These are phyloP conservation scores for Gadopsis marmoratus DNA, from an alignment of 2,797 vertebrate species.

Conservation along the genomic window DNA sequence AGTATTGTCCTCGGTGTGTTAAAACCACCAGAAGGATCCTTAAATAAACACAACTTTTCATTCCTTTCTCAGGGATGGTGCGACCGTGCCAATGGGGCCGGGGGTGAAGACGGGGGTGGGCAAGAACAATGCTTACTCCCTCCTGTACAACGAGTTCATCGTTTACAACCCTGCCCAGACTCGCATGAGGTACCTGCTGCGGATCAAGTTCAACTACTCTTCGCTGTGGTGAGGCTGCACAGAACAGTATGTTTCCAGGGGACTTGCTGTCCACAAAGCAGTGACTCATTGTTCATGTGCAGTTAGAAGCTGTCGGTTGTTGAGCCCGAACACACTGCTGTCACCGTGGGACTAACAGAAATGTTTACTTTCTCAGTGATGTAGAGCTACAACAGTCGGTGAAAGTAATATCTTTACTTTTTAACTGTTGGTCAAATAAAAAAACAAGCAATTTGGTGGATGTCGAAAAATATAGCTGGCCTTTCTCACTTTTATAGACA, in stretches of 20 bases:
- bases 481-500: background rate
- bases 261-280: background rate
- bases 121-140: slow-evolving; percentile 83
- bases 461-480: background rate
- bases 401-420: background rate
- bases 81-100: slow-evolving; percentile 89
- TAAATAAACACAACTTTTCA: no score
- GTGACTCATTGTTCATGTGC: background rate
- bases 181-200: slow-evolving; percentile 91
- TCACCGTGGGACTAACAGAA: background rate
- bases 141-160: slow-evolving; percentile 94
- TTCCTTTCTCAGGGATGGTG: slow-evolving; percentile 80
- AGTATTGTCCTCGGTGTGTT: background rate
- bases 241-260: background rate
- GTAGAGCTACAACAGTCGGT: background rate
- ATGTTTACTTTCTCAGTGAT: background rate
- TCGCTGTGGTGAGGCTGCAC: slow-evolving; percentile 86
- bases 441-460: background rate
- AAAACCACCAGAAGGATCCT: background rate
- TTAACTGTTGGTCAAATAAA: background rate
- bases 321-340: background rate
- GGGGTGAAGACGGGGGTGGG: slow-evolving; percentile 77
- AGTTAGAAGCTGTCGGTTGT: background rate
- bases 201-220: slow-evolving; percentile 88
- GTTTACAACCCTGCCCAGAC: slow-evolving; percentile 90